Conservation (phyloP, 2,888 invertebrate species). For the Trissolcus japonicus region DNA sequence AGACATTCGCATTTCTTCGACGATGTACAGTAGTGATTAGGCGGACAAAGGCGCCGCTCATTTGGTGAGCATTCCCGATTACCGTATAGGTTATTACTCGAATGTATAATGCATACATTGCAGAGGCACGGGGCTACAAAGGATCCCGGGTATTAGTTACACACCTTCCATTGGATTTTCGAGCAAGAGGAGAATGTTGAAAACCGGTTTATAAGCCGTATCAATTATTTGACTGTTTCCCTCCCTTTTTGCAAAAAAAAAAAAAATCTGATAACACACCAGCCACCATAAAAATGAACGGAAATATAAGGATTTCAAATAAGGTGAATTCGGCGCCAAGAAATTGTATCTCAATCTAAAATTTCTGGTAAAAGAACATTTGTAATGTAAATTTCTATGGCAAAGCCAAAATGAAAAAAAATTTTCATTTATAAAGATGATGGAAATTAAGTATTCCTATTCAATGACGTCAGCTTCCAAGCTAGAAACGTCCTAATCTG, state of each 20-base stretch:
- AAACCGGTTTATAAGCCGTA: constrained; percentile 50
- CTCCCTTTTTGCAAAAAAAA: constrained; percentile 12
- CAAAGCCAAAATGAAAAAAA: neutral
- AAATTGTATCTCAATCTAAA: constrained; percentile 6
- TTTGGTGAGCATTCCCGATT: constrained; percentile 63
- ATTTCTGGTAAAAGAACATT: neutral
- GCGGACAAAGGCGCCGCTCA: constrained; percentile 64
- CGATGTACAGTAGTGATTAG: constrained; percentile 59
- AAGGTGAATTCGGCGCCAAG: constrained; percentile 9
- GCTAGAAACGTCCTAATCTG: neutral
- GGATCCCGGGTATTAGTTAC: constrained; percentile 35
- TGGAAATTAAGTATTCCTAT: neutral
- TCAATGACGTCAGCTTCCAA: neutral
- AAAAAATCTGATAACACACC: constrained; percentile 41
- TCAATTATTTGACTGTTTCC: constrained; percentile 26
- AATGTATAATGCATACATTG: constrained; percentile 62
- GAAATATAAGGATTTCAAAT: constrained; percentile 10
- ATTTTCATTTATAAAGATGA: neutral
- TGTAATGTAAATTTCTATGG: constrained; percentile 2
- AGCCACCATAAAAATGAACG: constrained; percentile 11
- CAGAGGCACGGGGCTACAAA: constrained; percentile 47
- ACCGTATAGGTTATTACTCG: constrained; percentile 66
- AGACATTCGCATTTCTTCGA: constrained; percentile 12
- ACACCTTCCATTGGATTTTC: constrained; percentile 16
- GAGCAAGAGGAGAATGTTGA: constrained; percentile 17